phyloP scores from a whole-genome alignment of 2,888 invertebrate genomes.

The Caenorhabditis afra region DNA sequence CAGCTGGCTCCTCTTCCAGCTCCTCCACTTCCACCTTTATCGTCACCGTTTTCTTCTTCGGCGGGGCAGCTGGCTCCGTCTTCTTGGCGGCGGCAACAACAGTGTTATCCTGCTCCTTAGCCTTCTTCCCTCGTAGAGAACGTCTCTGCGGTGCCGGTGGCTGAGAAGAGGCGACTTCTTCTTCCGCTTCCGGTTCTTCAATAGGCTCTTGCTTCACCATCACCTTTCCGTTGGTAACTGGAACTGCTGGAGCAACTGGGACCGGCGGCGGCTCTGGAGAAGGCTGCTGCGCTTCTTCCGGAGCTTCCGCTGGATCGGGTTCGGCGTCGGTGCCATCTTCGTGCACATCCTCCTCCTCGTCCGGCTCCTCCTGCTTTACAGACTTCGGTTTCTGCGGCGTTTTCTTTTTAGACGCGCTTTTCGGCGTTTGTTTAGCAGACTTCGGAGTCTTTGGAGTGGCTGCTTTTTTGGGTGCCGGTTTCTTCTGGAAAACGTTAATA shows the following conservation, averaged over 20 bases:
- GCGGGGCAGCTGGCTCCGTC: constrained; percentile 1
- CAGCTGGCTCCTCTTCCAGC: neutral
- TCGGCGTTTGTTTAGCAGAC: constrained; percentile 2
- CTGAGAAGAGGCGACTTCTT: neutral
- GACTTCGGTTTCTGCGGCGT: neutral
- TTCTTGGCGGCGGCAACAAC: constrained; percentile 3
- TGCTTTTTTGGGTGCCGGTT: constrained; percentile 7
- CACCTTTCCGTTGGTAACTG: neutral
- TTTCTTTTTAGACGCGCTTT: constrained; percentile 7
- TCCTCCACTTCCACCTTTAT: constrained; percentile 1
- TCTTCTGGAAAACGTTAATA: constrained; percentile 4
- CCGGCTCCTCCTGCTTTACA: constrained; percentile 11
- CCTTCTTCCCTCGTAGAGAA: constrained; percentile 6
- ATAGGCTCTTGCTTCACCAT: neutral
- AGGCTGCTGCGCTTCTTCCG: neutral
- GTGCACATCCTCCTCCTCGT: constrained; percentile 9
- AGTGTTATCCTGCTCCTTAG: constrained; percentile 23
- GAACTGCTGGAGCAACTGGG: neutral
- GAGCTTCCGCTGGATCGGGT: neutral
- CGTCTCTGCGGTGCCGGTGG: neutral
- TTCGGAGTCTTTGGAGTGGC: constrained; percentile 13
- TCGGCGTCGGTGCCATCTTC: neutral
- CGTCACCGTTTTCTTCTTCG: constrained; percentile 12
- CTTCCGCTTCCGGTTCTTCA: constrained; percentile 6
- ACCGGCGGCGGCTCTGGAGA: no score